phyloP scores from a whole-genome alignment of 1,140 invertebrate genomes.

The Drosophila fuyamai region DNA sequence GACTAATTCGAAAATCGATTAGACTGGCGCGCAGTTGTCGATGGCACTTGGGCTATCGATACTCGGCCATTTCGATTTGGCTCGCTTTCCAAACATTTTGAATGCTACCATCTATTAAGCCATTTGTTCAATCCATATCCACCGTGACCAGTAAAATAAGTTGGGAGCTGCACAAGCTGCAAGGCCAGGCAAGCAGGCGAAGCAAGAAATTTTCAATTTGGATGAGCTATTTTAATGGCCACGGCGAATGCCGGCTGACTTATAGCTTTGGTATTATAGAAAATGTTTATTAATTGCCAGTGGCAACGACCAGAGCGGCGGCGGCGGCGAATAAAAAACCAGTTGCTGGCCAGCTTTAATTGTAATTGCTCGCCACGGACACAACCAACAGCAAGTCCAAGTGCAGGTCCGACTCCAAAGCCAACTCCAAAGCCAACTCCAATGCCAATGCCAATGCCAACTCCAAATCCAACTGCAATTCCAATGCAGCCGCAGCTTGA shows the following conservation, averaged over 20 bases:
- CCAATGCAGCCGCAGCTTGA: constrained; percentile 43
- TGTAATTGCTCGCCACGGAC: constrained; percentile 45
- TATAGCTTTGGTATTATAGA: constrained; percentile 48
- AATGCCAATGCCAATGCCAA: constrained; percentile 12
- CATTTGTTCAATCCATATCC: constrained; percentile 51
- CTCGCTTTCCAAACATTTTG: constrained; percentile 49
- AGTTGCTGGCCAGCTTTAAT: constrained; percentile 52
- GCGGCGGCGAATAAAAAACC: constrained; percentile 30
- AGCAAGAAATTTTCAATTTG: constrained; percentile 69
- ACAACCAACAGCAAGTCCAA: neutral
- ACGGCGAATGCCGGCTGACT: constrained; percentile 45
- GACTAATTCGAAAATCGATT: neutral
- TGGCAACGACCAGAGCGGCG: constrained; percentile 30
- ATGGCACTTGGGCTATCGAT: constrained; percentile 43
- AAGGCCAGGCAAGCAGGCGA: constrained; percentile 5
- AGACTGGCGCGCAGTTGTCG: neutral
- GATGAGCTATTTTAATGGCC: constrained; percentile 72
- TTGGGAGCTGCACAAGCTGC: neutral
- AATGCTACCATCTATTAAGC: constrained; percentile 62
- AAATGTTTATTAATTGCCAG: constrained; percentile 68
- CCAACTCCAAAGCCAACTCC: constrained; percentile 13
- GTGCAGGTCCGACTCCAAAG: constrained; percentile 10
- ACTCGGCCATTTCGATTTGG: constrained; percentile 9
- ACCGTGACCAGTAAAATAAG: constrained; percentile 7
- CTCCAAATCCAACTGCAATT: constrained; percentile 41